A percentile compares a stretch with the other conserved stretches of the same genome.
These are phyloP conservation scores for Drosophila seguyi DNA, from an alignment of 1,140 invertebrate genomes.

Conservation along the genomic window DNA sequence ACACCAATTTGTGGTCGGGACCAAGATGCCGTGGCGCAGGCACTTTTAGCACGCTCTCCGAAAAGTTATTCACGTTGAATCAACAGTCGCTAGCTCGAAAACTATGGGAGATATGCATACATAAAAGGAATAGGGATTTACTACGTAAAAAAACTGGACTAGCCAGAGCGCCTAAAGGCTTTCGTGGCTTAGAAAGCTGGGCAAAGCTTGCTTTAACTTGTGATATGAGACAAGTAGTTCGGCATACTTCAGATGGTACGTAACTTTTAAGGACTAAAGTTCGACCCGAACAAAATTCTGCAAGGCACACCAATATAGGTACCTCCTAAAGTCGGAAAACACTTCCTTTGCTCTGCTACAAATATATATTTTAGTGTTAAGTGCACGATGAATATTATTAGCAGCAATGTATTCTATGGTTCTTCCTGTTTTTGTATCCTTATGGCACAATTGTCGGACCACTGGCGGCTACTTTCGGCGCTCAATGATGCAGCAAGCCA, in stretches of 20 bases:
- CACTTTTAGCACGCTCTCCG: not conserved
- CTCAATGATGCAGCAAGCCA: constrained; percentile 51
- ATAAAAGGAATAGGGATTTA: not conserved
- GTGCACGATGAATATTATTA: constrained; percentile 17
- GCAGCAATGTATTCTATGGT: constrained; percentile 14
- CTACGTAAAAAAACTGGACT: not conserved
- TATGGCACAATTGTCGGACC: constrained; percentile 11
- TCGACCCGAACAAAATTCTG: not conserved
- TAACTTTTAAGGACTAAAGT: not conserved
- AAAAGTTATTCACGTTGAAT: not conserved
- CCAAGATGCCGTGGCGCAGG: constrained; percentile 45
- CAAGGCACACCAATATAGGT: no score
- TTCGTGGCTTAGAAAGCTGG: no score
- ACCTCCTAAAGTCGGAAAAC: not conserved
- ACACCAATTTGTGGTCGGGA: constrained; percentile 36
- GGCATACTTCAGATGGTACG: not conserved
- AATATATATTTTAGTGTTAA: constrained; percentile 18
- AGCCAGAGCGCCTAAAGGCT: no score
- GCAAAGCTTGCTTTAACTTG: not conserved
- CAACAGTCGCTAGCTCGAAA: not conserved
- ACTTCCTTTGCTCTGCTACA: constrained; percentile 1
- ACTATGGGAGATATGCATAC: not conserved
- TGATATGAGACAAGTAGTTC: not conserved
- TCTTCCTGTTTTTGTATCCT: constrained; percentile 3
- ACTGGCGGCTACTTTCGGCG: constrained; percentile 4